phyloP scores from a whole-genome alignment of 2,797 vertebrate genomes.

The Merluccius polli region DNA sequence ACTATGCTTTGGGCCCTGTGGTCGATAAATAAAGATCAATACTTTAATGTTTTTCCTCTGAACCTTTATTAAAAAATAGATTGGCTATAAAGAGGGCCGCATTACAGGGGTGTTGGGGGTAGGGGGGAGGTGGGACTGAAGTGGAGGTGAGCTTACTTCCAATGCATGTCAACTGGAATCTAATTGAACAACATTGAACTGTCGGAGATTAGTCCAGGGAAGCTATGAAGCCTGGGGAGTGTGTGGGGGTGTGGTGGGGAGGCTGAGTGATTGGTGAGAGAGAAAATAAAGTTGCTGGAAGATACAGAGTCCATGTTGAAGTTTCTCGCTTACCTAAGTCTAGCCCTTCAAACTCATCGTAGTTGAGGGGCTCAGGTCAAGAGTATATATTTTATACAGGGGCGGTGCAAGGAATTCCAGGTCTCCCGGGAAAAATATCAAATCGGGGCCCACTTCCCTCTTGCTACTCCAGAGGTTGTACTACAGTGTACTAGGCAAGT shows the following conservation, averaged over 20 bases:
- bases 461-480: background rate
- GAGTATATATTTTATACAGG: background rate
- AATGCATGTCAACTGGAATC: slow-evolving; percentile 84
- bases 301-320: slow-evolving; percentile 12
- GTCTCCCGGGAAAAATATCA: background rate
- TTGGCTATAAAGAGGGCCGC: slow-evolving; percentile 83
- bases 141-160: slow-evolving; percentile 67
- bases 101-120: slow-evolving; percentile 65
- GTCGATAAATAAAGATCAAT: slow-evolving; percentile 94
- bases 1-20: slow-evolving; percentile 85
- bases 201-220: slow-evolving; percentile 76
- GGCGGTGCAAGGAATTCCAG: background rate
- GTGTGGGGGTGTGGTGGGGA: slow-evolving; percentile 20
- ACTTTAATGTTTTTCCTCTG: slow-evolving; percentile 86
- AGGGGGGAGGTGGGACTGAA: slow-evolving; percentile 22
- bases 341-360: background rate
- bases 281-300: slow-evolving; percentile 28
- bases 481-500: background rate
- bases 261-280: slow-evolving; percentile 14
- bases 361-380: background rate
- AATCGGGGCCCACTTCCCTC: background rate
- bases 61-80: slow-evolving; percentile 90
- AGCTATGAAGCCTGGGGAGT: slow-evolving; percentile 27
- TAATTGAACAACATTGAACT: slow-evolving; percentile 81
- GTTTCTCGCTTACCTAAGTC: background rate